A percentile compares a stretch with the other conserved stretches of the same genome.
These are phyloP conservation scores for Seriola aureovittata DNA, from an alignment of 2,113 vertebrate genomes.

Conservation along the genomic window DNA sequence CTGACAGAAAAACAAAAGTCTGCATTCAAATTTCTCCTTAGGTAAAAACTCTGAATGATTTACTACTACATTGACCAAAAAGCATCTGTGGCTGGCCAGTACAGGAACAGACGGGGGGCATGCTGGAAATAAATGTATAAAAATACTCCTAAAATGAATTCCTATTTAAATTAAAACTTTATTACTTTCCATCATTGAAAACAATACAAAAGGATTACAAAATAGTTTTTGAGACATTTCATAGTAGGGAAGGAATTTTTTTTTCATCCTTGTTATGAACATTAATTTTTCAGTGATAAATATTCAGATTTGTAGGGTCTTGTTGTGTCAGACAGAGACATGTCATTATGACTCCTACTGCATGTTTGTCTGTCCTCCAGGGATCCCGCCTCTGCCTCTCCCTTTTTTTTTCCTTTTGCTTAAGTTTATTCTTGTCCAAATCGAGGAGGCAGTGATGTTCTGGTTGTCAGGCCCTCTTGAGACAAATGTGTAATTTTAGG, in stretches of 20 bases:
- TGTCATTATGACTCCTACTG: too few relatives aligned
- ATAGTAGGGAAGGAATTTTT: not conserved
- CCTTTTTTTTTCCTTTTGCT: not conserved
- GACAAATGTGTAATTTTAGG: not conserved
- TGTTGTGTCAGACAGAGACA: too few relatives aligned
- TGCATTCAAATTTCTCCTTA: constrained; percentile 29
- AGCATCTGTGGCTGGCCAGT: not conserved
- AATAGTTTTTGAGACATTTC: not conserved
- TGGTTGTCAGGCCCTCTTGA: not conserved
- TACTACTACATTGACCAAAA: constrained; percentile 29
- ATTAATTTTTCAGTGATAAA: not conserved
- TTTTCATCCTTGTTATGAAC: not conserved
- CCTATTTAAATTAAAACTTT: too few relatives aligned
- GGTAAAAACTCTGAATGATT: constrained; percentile 35
- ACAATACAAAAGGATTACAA: not conserved
- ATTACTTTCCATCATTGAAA: not conserved
- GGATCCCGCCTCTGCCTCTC: not conserved
- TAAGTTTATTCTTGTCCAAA: not conserved
- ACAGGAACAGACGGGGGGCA: not conserved
- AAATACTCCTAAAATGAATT: not conserved
- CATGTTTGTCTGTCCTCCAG: too few relatives aligned
- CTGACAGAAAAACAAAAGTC: constrained; percentile 56
- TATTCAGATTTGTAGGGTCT: not conserved
- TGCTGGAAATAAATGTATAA: constrained; percentile 31
- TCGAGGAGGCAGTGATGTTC: not conserved